Percentiles rank a stretch among this genome's conserved stretches.
Conservation (phyloP, 2,797 vertebrate species). For the Choloepus didactylus region DNA sequence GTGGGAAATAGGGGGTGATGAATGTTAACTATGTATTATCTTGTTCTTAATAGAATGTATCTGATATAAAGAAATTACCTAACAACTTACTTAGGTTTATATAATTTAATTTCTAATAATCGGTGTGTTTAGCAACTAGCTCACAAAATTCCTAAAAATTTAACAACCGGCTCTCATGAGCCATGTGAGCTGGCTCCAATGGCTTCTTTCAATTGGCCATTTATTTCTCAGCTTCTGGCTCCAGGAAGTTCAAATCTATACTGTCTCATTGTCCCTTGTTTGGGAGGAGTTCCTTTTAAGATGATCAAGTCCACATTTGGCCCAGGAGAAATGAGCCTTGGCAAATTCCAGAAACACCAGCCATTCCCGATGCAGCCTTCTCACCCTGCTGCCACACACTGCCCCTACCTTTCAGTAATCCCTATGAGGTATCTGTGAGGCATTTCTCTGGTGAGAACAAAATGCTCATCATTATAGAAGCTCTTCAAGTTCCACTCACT, state of each 20-base stretch:
- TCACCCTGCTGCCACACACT: fast-evolving
- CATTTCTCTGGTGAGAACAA: not conserved
- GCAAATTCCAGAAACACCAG: not conserved
- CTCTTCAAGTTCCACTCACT: not conserved
- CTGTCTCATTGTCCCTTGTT: not conserved
- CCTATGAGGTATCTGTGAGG: too few species aligned
- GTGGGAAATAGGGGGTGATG: not conserved
- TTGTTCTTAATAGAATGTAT: not conserved
- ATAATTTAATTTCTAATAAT: not conserved
- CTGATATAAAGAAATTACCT: not conserved
- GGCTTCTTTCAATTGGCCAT: not conserved
- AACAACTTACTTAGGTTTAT: not conserved
- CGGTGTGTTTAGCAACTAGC: not conserved
- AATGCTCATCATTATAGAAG: not conserved
- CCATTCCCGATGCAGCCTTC: too few species aligned
- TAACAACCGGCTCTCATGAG: not conserved
- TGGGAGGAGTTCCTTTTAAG: not conserved
- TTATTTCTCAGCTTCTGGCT: not conserved
- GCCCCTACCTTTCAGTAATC: too few species aligned
- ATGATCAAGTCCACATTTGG: not conserved
- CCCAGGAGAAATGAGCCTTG: not conserved
- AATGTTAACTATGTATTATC: not conserved
- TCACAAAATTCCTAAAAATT: not conserved
- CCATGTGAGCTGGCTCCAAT: not conserved
- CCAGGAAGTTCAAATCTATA: not conserved